phyloP scores from a whole-genome alignment of 30 jellyfish, hydroid and myxozoan genomes.

The Hydractinia symbiolongicarpus region DNA sequence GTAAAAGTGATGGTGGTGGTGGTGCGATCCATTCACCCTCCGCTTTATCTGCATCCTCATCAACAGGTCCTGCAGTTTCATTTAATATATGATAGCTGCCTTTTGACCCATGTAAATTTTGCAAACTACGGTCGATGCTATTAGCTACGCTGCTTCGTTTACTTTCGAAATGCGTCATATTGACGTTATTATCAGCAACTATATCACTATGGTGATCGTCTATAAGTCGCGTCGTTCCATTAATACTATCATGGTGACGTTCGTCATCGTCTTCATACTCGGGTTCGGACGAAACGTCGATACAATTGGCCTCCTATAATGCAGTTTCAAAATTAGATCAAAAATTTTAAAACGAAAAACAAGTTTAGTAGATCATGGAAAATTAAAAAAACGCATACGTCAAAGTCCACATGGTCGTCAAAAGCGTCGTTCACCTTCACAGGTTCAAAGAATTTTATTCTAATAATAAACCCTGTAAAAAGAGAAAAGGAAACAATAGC shows the following conservation, averaged over 20 bases:
- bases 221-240: constrained; percentile 22
- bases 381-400: constrained; percentile 38
- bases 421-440: constrained; percentile 77
- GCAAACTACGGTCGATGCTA: background rate
- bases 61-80: too few species aligned
- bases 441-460: constrained; percentile 73
- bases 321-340: background rate
- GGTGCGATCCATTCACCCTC: too few species aligned
- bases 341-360: background rate
- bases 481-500: background rate
- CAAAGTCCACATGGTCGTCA: constrained; percentile 67
- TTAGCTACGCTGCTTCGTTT: background rate
- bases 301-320: constrained; percentile 15
- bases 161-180: background rate
- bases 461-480: constrained; percentile 44
- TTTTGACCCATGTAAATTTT: too few species aligned
- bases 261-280: constrained; percentile 29
- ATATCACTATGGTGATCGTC: constrained; percentile 16
- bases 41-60: too few species aligned
- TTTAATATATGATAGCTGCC: too few species aligned
- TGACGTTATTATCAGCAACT: background rate
- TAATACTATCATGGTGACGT: constrained; percentile 22
- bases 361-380: background rate
- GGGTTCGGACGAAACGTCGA: constrained; percentile 19
- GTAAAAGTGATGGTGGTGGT: too few species aligned